Base-by-base conservation (phyloP, 2,888 invertebrate genomes). In the Epinotia bilunana region DNA sequence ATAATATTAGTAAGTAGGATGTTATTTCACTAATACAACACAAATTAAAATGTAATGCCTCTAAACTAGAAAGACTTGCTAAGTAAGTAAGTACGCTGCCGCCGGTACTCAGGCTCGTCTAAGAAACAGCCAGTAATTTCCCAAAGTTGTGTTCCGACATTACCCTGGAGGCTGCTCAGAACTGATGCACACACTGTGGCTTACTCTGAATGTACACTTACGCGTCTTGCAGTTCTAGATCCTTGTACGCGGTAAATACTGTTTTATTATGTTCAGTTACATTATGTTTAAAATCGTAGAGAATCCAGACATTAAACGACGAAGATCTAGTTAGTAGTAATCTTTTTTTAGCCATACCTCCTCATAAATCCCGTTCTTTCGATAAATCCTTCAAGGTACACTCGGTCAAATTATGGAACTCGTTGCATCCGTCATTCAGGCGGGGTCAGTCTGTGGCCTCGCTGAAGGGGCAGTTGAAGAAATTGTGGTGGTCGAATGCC, bases 31-130 rank as follows among this genome's bases (percentile, higher is more conserved):
- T 39, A 9, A 39, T 39, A 9, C 9, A 39, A 39, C 39, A 39
- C 39, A 16, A 49, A 49, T 49, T 5, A 49, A 53, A n/a, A 53
- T 53, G 77, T 71, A 73, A 80, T 58, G 33, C 28, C 57, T 58
- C 20, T 16, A 4, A 57, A 58, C 68, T 0, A 11, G 9, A 9
- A 68, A 43, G 23, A 58, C 13, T 23, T 57, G 43, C 23, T 58
- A 58, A 69, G 69, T 60, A 43, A 23, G 58, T 58, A 58, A 69
- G 69, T 60, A 43, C 43, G 58, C 46, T 23, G 2, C 43, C 28
- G 58, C 46, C n/a, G 58, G 23, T 58, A 46, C 69, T 69, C 57
- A 57, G 43, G 67, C 57, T 16, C 6, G 13, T 68, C 57, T 28
- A 60, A 43, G 68, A 69, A 69, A 46, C 46, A 46, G 43, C n/a